phyloP scores from a whole-genome alignment of 92 coral and sea anemone species.

The Pocillopora meandrina region DNA sequence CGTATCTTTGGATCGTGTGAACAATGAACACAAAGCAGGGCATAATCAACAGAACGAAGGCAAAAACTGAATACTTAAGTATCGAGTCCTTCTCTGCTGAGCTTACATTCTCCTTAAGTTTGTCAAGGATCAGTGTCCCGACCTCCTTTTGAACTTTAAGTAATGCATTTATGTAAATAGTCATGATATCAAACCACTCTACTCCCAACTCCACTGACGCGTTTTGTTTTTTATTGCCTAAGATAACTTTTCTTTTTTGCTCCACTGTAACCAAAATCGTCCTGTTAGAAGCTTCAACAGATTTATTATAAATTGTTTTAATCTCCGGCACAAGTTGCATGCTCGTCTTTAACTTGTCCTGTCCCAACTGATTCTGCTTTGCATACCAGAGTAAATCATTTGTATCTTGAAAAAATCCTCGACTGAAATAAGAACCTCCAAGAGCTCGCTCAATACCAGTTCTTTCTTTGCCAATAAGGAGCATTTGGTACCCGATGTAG shows the following conservation, averaged over 20 bases:
- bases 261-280: slow-evolving; percentile 13
- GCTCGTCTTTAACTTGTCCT: slow-evolving; percentile 39
- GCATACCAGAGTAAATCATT: slow-evolving; percentile 61
- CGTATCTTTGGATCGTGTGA: slow-evolving; percentile 65
- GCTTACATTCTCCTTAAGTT: slow-evolving; percentile 20
- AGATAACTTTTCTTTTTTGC: slow-evolving; percentile 39
- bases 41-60: slow-evolving; percentile 44
- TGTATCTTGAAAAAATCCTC: slow-evolving; percentile 53
- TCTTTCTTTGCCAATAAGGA: slow-evolving; percentile 62
- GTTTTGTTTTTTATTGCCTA: slow-evolving; percentile 35
- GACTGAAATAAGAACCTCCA: slow-evolving; percentile 68
- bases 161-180: slow-evolving; percentile 58
- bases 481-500: slow-evolving; percentile 66
- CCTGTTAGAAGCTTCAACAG: neutral
- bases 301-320: slow-evolving; percentile 7
- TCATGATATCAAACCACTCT: slow-evolving; percentile 64
- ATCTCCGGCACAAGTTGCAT: slow-evolving; percentile 60
- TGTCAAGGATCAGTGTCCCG: slow-evolving; percentile 32
- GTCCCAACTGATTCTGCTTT: slow-evolving; percentile 52
- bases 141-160: slow-evolving; percentile 52
- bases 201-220: slow-evolving; percentile 26
- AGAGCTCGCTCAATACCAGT: slow-evolving; percentile 72
- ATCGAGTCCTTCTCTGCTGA: slow-evolving; percentile 21
- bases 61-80: slow-evolving; percentile 31
- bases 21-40: slow-evolving; percentile 61